phyloP scores from a whole-genome alignment of 2,797 vertebrate genomes.

The Pangasius macronema region DNA sequence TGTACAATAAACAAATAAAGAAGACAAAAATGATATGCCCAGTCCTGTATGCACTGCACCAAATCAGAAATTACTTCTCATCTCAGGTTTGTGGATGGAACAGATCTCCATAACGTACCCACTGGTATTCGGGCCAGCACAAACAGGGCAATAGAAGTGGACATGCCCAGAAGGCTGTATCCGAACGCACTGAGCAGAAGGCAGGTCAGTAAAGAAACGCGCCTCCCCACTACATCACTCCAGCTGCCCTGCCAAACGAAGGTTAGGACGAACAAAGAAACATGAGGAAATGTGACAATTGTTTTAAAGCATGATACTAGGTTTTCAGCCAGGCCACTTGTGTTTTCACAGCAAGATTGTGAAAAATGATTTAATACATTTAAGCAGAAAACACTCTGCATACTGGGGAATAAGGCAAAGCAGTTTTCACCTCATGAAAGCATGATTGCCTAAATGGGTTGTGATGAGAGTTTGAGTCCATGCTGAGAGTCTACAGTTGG shows the following conservation, averaged over 20 bases:
- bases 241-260: constrained; percentile 86
- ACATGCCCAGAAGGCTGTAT: constrained; percentile 86
- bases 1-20: not conserved
- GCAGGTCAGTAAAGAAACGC: constrained; percentile 84
- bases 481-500: not conserved
- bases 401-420: not conserved
- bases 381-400: not conserved
- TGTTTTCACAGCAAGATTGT: not conserved
- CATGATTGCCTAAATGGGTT: not conserved
- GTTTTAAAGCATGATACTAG: not conserved
- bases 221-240: constrained; percentile 91
- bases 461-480: not conserved
- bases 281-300: not conserved
- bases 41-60: not conserved
- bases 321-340: not conserved
- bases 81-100: not conserved
- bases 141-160: constrained; percentile 84
- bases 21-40: not conserved
- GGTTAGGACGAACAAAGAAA: not conserved
- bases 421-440: not conserved
- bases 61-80: not conserved
- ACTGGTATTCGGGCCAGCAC: constrained; percentile 87
- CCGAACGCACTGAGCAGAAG: constrained; percentile 88
- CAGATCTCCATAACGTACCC: constrained; percentile 75
- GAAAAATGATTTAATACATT: not conserved